Evolutionary conservation across 2,113 vertebrate genomes (phyloP).

Genomic region (Ibidorhyncha struthersii): DNA sequence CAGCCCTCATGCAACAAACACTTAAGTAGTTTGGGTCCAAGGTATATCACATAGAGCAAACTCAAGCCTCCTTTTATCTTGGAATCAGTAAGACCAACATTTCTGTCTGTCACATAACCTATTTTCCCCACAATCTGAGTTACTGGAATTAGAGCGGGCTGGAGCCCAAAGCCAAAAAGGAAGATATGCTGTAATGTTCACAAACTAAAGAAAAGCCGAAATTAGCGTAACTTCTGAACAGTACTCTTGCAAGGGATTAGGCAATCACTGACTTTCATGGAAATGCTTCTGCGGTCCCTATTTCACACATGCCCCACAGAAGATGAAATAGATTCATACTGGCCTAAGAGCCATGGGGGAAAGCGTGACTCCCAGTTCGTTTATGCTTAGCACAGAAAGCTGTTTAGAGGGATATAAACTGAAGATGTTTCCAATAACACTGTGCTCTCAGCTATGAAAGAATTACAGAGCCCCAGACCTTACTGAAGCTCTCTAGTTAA

Average conservation of each 20-base stretch:
- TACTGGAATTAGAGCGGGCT: background rate
- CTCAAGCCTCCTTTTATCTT: background rate
- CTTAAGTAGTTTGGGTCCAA: background rate
- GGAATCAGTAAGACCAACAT: background rate
- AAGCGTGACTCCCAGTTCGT: fast-evolving
- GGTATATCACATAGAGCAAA: background rate
- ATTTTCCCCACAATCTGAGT: background rate
- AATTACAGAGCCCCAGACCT: background rate
- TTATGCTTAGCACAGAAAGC: background rate
- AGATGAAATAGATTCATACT: background rate
- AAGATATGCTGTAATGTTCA: background rate
- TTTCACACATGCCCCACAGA: background rate
- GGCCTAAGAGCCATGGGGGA: background rate
- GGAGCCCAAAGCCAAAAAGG: background rate
- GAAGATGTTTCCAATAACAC: background rate
- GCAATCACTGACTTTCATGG: background rate
- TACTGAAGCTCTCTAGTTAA: background rate
- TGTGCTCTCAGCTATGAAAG: background rate
- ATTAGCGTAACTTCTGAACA: background rate
- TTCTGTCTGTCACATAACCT: background rate
- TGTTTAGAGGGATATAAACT: background rate
- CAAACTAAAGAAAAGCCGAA: background rate
- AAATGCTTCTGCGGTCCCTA: background rate
- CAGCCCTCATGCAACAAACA: background rate
- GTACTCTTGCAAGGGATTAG: background rate